These are phyloP conservation scores for Frankliniella fusca DNA, from an alignment of 2,888 invertebrate genomes.

Conservation along the genomic window DNA sequence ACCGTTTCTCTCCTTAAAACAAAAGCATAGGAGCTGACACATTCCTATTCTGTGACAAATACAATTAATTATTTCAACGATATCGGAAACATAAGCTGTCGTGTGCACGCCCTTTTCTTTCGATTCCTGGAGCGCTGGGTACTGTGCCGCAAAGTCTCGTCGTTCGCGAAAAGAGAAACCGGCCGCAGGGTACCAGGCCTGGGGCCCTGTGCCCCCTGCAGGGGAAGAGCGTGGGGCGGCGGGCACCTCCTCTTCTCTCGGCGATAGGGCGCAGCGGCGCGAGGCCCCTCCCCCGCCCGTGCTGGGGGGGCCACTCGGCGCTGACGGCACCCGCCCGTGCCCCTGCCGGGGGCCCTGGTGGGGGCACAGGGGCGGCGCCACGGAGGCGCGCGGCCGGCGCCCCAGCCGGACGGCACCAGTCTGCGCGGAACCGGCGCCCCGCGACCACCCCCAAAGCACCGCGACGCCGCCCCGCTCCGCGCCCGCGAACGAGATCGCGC, in stretches of 20 bases:
- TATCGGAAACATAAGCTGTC: too few relatives aligned
- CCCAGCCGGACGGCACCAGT: neutral
- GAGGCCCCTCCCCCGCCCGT: constrained; percentile 1
- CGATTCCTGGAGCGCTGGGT: too few relatives aligned
- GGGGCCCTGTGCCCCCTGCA: neutral
- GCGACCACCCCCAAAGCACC: neutral
- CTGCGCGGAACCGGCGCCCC: constrained; percentile 19
- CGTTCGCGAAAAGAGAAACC: too few relatives aligned
- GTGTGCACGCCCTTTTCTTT: too few relatives aligned
- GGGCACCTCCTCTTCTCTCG: neutral
- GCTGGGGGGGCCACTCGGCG: neutral
- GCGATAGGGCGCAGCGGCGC: neutral
- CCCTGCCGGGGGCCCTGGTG: neutral
- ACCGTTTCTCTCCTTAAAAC: too few relatives aligned
- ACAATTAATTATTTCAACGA: too few relatives aligned
- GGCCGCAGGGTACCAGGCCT: too few relatives aligned
- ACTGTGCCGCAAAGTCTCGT: too few relatives aligned
- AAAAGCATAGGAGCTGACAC: too few relatives aligned
- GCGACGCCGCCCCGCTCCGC: neutral
- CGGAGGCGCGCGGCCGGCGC: neutral
- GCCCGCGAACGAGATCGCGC: neutral
- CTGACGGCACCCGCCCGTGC: neutral
- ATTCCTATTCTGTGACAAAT: too few relatives aligned
- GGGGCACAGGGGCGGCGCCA: constrained; percentile 9
- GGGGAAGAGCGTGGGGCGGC: neutral